Evolutionary conservation across 2,113 vertebrate species (phyloP).

Genomic region (Perccottus glenii): DNA sequence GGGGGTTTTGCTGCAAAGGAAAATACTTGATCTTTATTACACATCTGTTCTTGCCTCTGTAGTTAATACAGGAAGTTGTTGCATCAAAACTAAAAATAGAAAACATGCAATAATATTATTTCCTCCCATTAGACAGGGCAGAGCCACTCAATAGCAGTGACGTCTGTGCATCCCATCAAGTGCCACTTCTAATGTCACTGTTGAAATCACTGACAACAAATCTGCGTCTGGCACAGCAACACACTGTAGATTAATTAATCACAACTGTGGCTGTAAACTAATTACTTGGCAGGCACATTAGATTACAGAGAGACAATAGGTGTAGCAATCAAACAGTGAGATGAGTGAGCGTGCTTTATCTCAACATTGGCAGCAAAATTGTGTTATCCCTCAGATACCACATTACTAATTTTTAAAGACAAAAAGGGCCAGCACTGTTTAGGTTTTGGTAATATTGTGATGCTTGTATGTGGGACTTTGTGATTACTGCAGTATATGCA

Average conservation of each 20-base stretch:
- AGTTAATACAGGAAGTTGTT: too few relatives aligned
- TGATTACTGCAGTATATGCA: too few relatives aligned
- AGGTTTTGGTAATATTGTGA: neutral
- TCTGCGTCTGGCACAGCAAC: conserved; percentile 4
- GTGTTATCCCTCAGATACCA: neutral
- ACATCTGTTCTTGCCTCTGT: too few relatives aligned
- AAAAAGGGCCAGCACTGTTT: neutral
- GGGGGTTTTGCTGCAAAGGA: too few relatives aligned
- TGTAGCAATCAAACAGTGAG: conserved; percentile 9
- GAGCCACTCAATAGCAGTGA: too few relatives aligned
- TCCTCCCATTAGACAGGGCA: too few relatives aligned
- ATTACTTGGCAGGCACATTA: conserved; percentile 1
- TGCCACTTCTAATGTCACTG: neutral
- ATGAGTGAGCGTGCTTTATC: conserved; percentile 2
- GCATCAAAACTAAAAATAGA: too few relatives aligned
- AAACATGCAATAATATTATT: too few relatives aligned
- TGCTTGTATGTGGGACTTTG: neutral
- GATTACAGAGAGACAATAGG: conserved; percentile 7
- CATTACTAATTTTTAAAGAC: neutral
- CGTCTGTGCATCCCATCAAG: neutral
- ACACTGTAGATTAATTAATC: neutral
- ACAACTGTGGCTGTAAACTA: conserved; percentile 8
- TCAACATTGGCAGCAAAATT: neutral
- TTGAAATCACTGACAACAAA: neutral
- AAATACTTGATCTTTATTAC: too few relatives aligned